A percentile compares a stretch with the other conserved stretches of the same genome.
Conservation (phyloP, 2,888 invertebrate genomes). For the Stenichneumon culpator region DNA sequence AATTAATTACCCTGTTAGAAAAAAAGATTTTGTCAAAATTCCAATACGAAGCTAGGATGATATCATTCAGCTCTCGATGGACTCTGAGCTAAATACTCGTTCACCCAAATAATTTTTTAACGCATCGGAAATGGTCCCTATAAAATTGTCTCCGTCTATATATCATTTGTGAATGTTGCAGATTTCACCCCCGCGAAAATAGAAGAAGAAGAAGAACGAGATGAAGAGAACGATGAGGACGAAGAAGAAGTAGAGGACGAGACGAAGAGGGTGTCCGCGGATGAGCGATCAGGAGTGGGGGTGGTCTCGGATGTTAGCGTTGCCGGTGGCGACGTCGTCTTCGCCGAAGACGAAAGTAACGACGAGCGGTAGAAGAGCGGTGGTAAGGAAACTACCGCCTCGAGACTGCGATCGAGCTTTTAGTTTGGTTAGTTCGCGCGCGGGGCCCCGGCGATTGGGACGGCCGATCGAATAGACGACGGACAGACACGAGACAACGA, state of each 20-base stretch:
- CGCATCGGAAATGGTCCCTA: constrained; percentile 12
- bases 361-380: constrained; percentile 67
- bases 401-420: constrained; percentile 75
- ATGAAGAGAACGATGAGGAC: constrained; percentile 18
- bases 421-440: constrained; percentile 84
- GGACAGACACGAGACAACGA: constrained; percentile 71
- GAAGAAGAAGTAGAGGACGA: constrained; percentile 39
- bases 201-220: constrained; percentile 19
- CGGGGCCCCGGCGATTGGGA: constrained; percentile 85
- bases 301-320: constrained; percentile 62
- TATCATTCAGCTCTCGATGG: background rate
- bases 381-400: constrained; percentile 69
- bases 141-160: constrained; percentile 12
- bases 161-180: constrained; percentile 1
- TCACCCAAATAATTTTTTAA: background rate
- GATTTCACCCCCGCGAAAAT: constrained; percentile 52
- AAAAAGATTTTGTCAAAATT: background rate
- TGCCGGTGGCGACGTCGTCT: constrained; percentile 48
- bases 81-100: background rate
- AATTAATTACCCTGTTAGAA: background rate
- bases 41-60: background rate
- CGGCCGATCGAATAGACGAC: constrained; percentile 78
- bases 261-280: constrained; percentile 28
- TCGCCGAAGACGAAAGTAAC: constrained; percentile 63
- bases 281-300: constrained; percentile 50